A percentile compares a stretch with the other conserved stretches of the same genome.
Conservation (phyloP, 1,140 invertebrate species). For the Calycopis cecrops region DNA sequence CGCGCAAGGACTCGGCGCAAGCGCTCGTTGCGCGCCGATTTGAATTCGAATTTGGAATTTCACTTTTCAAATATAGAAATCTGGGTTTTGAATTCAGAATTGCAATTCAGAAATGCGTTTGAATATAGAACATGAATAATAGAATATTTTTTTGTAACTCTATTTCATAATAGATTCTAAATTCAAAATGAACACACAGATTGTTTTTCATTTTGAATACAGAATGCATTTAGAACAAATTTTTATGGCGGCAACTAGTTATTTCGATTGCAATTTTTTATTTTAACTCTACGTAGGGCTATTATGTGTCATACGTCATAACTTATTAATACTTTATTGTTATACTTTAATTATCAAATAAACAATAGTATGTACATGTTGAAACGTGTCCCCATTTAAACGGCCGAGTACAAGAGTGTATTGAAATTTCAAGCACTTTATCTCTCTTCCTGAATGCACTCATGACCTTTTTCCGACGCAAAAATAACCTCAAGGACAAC, state of each 20-base stretch:
- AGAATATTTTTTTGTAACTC: no score
- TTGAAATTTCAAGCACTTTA: slow-evolving; percentile 21
- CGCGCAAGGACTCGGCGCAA: slow-evolving; percentile 50
- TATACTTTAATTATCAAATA: no score
- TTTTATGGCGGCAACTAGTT: neutral
- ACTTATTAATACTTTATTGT: no score
- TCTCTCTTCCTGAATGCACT: slow-evolving; percentile 35
- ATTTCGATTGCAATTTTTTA: no score
- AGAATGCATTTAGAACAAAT: neutral
- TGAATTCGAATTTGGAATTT: slow-evolving; percentile 39
- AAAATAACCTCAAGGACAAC: slow-evolving; percentile 33
- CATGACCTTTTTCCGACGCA: slow-evolving; percentile 32
- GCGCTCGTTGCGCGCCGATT: slow-evolving; percentile 31
- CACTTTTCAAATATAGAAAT: neutral
- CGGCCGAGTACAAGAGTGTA: neutral
- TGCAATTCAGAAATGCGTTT: neutral
- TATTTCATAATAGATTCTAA: no score
- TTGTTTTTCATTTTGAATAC: neutral
- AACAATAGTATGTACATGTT: no score
- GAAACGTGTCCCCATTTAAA: no score
- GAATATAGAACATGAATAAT: neutral
- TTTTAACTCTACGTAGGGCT: no score
- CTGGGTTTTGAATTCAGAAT: neutral
- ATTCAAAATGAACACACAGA: no score
- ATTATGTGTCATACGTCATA: no score